These are phyloP conservation scores for Paratilapia polleni DNA, from an alignment of 2,113 vertebrate species.

Conservation along the genomic window DNA sequence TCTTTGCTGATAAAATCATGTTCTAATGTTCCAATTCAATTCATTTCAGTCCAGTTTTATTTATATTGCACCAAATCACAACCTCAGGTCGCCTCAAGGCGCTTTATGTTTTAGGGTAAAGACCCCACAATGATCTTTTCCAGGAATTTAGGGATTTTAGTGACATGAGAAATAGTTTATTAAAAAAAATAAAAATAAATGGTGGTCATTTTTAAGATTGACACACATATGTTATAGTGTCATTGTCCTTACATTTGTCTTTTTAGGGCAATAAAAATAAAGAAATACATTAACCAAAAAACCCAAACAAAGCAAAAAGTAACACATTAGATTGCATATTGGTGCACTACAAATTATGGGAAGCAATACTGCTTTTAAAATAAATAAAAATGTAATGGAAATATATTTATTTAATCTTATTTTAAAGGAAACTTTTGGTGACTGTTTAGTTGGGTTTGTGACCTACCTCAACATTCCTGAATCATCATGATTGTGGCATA, in stretches of 20 bases:
- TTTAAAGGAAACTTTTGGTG: background rate
- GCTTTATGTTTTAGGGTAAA: too few species aligned
- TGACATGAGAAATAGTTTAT: background rate
- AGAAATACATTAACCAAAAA: background rate
- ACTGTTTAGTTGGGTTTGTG: background rate
- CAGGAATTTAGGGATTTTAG: background rate
- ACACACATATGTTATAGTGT: background rate
- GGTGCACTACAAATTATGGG: background rate
- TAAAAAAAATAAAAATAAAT: background rate
- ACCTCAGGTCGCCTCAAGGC: too few species aligned
- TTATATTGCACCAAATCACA: too few species aligned
- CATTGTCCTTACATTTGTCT: background rate
- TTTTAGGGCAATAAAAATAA: background rate
- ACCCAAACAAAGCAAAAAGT: background rate
- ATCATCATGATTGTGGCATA: background rate
- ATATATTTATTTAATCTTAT: background rate
- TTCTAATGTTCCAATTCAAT: too few species aligned
- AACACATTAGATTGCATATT: background rate
- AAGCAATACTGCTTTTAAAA: background rate
- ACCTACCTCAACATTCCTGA: accelerated
- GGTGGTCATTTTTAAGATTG: background rate
- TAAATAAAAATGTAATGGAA: background rate
- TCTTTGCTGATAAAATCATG: background rate
- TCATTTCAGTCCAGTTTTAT: too few species aligned
- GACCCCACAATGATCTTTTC: too few species aligned